phyloP scores from a whole-genome alignment of 1,140 invertebrate species.

The Hycleus cichorii region DNA sequence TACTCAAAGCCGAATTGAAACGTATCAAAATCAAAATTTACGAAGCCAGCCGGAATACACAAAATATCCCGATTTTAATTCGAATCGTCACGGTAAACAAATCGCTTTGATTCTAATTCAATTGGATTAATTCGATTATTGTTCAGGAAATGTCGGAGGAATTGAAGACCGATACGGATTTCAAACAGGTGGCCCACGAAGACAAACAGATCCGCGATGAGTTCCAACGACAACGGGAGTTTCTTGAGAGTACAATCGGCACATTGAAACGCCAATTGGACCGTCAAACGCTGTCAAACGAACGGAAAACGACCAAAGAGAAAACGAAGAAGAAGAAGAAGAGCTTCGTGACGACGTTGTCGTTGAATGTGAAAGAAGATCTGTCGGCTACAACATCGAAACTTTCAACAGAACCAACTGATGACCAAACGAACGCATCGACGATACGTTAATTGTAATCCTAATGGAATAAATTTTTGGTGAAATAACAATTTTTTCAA shows the following conservation, averaged over 20 bases:
- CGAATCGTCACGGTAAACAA: slow-evolving; percentile 58
- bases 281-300: slow-evolving; percentile 1
- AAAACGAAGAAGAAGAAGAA: not conserved
- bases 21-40: slow-evolving; percentile 73
- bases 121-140: not conserved
- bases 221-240: slow-evolving; percentile 69
- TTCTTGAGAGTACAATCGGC: slow-evolving; percentile 66
- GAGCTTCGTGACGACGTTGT: too few species aligned
- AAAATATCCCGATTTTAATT: slow-evolving; percentile 70
- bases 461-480: too few species aligned
- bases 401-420: too few species aligned
- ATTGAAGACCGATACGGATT: slow-evolving; percentile 62
- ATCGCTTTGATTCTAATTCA: not conserved
- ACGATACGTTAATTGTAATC: too few species aligned
- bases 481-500: too few species aligned
- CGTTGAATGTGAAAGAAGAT: too few species aligned
- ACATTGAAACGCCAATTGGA: slow-evolving; percentile 51
- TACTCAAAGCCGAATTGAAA: slow-evolving; percentile 60
- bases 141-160: slow-evolving; percentile 59
- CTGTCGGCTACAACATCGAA: too few species aligned
- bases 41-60: slow-evolving; percentile 63
- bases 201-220: slow-evolving; percentile 70
- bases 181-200: slow-evolving; percentile 52
- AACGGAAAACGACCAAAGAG: too few species aligned
- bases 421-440: too few species aligned